Evolutionary conservation across 2,113 vertebrate genomes (phyloP), one percentile per base, ranked within the genome.

Genomic region (Atherinomorus stipes): DNA sequence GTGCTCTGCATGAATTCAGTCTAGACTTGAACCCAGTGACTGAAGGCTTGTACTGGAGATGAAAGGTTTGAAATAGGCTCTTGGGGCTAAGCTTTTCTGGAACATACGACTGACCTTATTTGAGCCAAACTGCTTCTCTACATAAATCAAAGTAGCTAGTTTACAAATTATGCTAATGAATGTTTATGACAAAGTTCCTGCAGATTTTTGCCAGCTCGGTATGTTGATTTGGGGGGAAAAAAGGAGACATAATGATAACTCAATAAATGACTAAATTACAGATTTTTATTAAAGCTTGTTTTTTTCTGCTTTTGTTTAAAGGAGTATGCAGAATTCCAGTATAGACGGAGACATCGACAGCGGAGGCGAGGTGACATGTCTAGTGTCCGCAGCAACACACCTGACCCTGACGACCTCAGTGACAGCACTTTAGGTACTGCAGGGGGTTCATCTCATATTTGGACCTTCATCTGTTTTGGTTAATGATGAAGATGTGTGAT

Each of bases 261-360:
- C 44, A 19, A 59, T 13, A 40, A 16, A 21, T 22, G 15, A 13
- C 4, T 40, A 13, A n/a, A 58, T 12, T 37, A 9, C 2, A 56
- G 19, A 13, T 19, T n/a, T 47, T 47, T 19, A 7, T 16, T 19
- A 19, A n/a, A 47, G 19, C 18, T 47, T 47, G 31, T 19, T 9
- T 47, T 47, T 47, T 47, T 8, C 4, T 63, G 18, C 3, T 65
- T 7, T 6, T 37, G 9, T 70, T 91, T 93, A 78, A 91, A 99
- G 97, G 98, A 97, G 92, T 99, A 99, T 90, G 96, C 97, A 89
- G 98, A 99, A 95, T 98, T 99, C 94, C 98, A 99, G 96, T 98
- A 97, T 91, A 94, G 97, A 87, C 94, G 98, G 87, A 95, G 97
- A 84, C 96, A 98, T 74, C 90, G 98, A 51, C 96, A 97, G 74